phyloP scores from a whole-genome alignment of 2,113 vertebrate species.

The Quiscalus mexicanus region DNA sequence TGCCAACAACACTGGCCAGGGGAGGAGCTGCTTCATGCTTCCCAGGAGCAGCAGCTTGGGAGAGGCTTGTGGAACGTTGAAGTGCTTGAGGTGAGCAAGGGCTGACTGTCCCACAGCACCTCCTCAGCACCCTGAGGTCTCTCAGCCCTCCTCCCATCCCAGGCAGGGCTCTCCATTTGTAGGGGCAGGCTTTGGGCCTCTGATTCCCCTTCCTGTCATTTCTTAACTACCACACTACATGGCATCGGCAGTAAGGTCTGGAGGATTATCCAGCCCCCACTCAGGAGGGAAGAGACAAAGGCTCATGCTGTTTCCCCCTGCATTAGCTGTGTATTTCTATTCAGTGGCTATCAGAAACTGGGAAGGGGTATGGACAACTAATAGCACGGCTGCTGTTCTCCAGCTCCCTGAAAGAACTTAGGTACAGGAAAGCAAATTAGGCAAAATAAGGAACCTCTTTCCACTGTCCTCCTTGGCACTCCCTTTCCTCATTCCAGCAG shows the following conservation, averaged over 20 bases:
- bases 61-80: accelerated
- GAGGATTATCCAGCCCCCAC: not conserved
- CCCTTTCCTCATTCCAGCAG: not conserved
- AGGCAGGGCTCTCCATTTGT: not conserved
- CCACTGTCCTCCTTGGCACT: not conserved
- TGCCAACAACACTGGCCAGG: not conserved
- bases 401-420: not conserved
- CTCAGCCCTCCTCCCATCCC: not conserved
- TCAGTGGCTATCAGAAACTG: not conserved
- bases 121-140: not conserved
- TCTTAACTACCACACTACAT: not conserved
- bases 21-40: not conserved
- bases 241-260: not conserved
- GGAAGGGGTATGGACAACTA: not conserved
- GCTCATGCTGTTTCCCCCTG: not conserved
- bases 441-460: not conserved
- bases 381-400: not conserved
- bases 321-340: not conserved
- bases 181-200: not conserved
- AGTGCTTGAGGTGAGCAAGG: not conserved
- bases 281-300: not conserved
- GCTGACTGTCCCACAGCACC: not conserved
- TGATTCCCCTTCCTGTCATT: not conserved
- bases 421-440: not conserved
- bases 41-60: not conserved